These are phyloP conservation scores for Phataginus tetradactyla DNA, from an alignment of 2,797 vertebrate species.

Conservation along the genomic window DNA sequence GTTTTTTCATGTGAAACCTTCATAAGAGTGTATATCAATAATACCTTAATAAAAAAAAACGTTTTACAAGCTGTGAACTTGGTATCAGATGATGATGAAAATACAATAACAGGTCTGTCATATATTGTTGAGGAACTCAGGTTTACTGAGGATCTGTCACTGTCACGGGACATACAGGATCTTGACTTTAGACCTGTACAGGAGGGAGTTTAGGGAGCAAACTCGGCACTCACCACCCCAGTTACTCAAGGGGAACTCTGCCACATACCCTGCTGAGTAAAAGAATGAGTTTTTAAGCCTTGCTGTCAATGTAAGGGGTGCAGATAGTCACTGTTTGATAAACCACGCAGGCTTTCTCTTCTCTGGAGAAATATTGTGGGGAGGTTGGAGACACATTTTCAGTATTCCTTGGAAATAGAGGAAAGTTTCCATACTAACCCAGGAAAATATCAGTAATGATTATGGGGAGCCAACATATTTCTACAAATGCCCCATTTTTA, in stretches of 20 bases:
- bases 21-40: not conserved
- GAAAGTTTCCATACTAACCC: not conserved
- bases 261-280: not conserved
- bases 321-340: not conserved
- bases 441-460: not conserved
- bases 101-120: not conserved
- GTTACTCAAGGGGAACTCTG: not conserved
- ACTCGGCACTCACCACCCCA: not conserved
- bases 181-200: not conserved
- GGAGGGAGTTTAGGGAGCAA: not conserved
- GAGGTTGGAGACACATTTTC: not conserved
- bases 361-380: not conserved
- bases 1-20: no score
- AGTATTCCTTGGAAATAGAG: not conserved
- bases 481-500: not conserved
- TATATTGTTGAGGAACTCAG: not conserved
- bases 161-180: not conserved
- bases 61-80: not conserved
- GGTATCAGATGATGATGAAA: not conserved
- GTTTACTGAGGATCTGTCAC: not conserved
- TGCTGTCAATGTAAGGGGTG: not conserved
- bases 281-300: not conserved
- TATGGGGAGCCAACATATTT: not conserved
- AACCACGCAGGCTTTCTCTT: not conserved
- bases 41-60: not conserved